Percentiles rank a stretch among this genome's conserved stretches.
Evolutionary conservation across 2,888 invertebrate species (phyloP).

Genomic region (Perithous albicinctus): DNA sequence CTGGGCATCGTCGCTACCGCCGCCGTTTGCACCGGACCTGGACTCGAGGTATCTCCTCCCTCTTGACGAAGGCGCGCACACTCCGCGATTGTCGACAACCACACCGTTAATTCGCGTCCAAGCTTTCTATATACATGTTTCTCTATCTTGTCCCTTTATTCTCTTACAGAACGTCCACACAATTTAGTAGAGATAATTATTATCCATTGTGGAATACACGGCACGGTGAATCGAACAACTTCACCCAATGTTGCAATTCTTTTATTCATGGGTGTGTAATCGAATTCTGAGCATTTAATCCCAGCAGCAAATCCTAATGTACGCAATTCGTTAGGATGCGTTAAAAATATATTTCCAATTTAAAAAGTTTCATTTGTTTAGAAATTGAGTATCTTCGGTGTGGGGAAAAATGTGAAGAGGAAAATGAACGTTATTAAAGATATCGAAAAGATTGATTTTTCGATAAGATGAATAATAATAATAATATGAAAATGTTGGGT

Average conservation of each 20-base stretch:
- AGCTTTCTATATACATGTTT: background rate
- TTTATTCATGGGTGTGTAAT: background rate
- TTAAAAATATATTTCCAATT: too few relatives aligned
- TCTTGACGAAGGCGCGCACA: conserved; percentile 13
- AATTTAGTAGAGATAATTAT: conserved; percentile 32
- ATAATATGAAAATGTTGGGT: too few relatives aligned
- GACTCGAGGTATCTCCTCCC: background rate
- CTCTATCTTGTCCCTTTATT: background rate
- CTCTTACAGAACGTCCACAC: background rate
- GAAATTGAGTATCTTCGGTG: too few relatives aligned
- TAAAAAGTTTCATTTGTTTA: too few relatives aligned
- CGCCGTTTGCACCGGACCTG: background rate
- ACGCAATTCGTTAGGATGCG: too few relatives aligned
- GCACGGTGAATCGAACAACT: background rate
- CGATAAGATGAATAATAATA: too few relatives aligned
- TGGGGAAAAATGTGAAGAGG: too few relatives aligned
- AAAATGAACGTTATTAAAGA: too few relatives aligned
- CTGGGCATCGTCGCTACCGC: conserved; percentile 61
- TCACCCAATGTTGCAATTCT: background rate
- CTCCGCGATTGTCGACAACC: conserved; percentile 2
- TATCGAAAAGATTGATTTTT: too few relatives aligned
- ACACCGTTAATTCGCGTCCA: background rate
- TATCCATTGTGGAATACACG: background rate
- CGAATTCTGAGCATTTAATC: too few relatives aligned
- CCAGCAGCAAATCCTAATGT: too few relatives aligned